phyloP scores from a whole-genome alignment of 2,797 vertebrate species.

The Cottoperca gobio region DNA sequence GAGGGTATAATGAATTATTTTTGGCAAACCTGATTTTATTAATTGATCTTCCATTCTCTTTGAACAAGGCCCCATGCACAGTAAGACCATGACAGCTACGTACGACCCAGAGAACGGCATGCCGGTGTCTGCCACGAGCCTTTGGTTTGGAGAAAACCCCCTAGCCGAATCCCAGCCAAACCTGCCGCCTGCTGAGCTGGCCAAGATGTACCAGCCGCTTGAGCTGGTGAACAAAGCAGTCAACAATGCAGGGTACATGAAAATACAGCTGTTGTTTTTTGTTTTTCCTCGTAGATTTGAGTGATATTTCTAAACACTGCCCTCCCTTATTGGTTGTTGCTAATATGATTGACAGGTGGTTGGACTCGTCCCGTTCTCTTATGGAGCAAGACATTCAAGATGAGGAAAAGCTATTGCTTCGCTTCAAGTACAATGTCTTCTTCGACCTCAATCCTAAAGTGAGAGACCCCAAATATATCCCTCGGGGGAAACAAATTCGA shows the following conservation, averaged over 20 bases:
- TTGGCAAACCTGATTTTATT: background rate
- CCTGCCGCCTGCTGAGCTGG: slow-evolving; percentile 85
- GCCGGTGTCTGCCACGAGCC: slow-evolving; percentile 89
- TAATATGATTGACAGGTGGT: slow-evolving; percentile 86
- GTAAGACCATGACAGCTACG: slow-evolving; percentile 93
- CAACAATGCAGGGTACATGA: slow-evolving; percentile 90
- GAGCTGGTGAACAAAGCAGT: slow-evolving; percentile 91
- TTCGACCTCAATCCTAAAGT: slow-evolving; percentile 99
- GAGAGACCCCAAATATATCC: slow-evolving; percentile 52
- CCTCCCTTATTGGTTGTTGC: slow-evolving; percentile 5
- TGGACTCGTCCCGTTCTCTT: slow-evolving; percentile 96
- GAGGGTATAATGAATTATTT: background rate
- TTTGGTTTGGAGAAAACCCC: slow-evolving; percentile 94
- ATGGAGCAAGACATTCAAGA: slow-evolving; percentile 96
- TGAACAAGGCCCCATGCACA: slow-evolving; percentile 88
- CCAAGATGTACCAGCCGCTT: slow-evolving; percentile 91
- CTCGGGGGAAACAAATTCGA: fast-evolving
- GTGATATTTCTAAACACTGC: background rate
- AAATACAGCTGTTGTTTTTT: background rate
- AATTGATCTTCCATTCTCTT: background rate
- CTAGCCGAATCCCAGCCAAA: slow-evolving; percentile 86
- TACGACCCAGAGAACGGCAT: slow-evolving; percentile 94
- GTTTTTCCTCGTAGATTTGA: background rate
- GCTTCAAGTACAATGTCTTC: slow-evolving; percentile 98
- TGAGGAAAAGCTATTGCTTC: slow-evolving; percentile 91